These are phyloP conservation scores for Pinctada fucata DNA, from an alignment of 2,888 invertebrate species.

Conservation along the genomic window DNA sequence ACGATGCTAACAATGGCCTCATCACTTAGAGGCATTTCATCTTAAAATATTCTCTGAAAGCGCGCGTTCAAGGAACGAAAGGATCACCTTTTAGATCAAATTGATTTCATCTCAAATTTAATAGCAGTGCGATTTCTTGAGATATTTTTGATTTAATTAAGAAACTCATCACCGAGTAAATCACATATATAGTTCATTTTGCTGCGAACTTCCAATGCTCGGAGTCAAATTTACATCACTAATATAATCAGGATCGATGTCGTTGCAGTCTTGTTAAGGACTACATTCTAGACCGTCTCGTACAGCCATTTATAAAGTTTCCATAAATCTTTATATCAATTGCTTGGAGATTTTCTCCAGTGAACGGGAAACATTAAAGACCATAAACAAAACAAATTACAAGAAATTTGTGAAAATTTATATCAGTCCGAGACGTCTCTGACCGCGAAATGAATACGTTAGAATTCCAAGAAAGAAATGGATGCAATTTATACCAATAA, in stretches of 20 bases:
- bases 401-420: conserved; percentile 13
- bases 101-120: conserved; percentile 34
- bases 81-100: conserved; percentile 21
- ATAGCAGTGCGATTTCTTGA: conserved; percentile 18
- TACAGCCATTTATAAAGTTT: conserved; percentile 22
- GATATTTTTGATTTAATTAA: conserved; percentile 39
- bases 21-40: conserved; percentile 33
- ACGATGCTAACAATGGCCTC: conserved; percentile 22
- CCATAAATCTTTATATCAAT: conserved; percentile 23
- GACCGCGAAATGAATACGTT: conserved; percentile 28
- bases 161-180: conserved; percentile 20
- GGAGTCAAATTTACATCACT: conserved; percentile 16
- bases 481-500: conserved; percentile 26
- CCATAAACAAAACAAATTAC: conserved; percentile 31
- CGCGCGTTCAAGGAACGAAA: conserved; percentile 10
- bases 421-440: conserved; percentile 6
- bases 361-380: conserved; percentile 22
- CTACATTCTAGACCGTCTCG: background rate
- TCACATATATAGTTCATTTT: conserved; percentile 10
- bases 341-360: conserved; percentile 22
- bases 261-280: background rate
- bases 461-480: conserved; percentile 16
- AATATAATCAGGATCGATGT: conserved; percentile 13
- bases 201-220: background rate
- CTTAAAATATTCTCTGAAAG: conserved; percentile 8